A percentile compares a stretch with the other conserved stretches of the same genome.
Conservation (phyloP, 1,140 invertebrate species). For the Lerema accius region DNA sequence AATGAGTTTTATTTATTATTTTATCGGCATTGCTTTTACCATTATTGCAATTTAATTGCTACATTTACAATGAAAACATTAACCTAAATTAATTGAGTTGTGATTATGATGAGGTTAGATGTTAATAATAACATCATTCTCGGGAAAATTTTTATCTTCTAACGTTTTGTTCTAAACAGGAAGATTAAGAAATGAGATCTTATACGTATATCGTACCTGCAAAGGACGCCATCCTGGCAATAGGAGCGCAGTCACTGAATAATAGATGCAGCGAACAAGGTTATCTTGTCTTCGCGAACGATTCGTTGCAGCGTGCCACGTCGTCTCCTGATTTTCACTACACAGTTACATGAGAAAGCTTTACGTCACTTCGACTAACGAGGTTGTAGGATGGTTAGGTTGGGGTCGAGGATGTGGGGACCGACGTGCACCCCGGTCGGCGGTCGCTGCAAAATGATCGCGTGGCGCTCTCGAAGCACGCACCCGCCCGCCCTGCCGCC, state of each 20-base stretch:
- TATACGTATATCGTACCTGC: constrained; percentile 68
- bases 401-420: constrained; percentile 37
- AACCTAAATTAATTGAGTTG: no score
- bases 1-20: no score
- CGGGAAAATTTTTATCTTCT: no score
- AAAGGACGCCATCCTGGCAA: constrained; percentile 76
- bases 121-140: no score
- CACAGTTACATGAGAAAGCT: constrained; percentile 49
- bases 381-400: constrained; percentile 58
- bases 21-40: no score
- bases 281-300: constrained; percentile 56
- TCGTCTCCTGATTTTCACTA: constrained; percentile 46
- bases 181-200: constrained; percentile 41
- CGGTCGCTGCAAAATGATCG: constrained; percentile 67
- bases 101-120: no score
- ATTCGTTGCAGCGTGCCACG: constrained; percentile 49
- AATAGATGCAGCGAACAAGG: constrained; percentile 77
- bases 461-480: constrained; percentile 55
- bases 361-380: constrained; percentile 73
- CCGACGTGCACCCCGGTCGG: constrained; percentile 61
- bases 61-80: no score
- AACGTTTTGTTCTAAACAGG: no score
- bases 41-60: no score
- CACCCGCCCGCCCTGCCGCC: constrained; percentile 52
- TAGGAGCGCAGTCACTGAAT: constrained; percentile 76